Evolutionary conservation across 2,888 invertebrate species (phyloP), one percentile per base, ranked within the genome.

Genomic region (Dryomyza anilis): DNA sequence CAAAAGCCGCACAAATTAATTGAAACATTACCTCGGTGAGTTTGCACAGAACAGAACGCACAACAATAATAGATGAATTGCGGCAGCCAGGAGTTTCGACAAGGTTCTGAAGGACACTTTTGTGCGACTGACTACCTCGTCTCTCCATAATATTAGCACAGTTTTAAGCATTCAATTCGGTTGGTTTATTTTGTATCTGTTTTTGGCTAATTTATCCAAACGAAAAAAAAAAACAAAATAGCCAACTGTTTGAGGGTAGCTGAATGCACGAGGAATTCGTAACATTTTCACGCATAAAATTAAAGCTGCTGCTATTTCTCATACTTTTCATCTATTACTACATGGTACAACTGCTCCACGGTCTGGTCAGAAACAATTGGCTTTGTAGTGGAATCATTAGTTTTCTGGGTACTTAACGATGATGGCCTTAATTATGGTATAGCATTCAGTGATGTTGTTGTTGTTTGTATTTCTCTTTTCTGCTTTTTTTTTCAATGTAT

Each of bases 361-460:
- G 53, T 50, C 65, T 66, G 61, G 56, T 68, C 64, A 52, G 59
- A 68, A 71, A 74, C 77, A 78, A 78, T 78, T 77, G 78, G 74
- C 76, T 76, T 76, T 76, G 74, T 71, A 71, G 72, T 72, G 72
- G 74, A 72, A 77, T 80, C 81, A 80, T 81, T 81, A 81, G 80
- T 78, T 78, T 76, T 76, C 79, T 73, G 76, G 81, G 74, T 76
- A 78, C 80, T 80, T 79, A 81, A 80, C 78, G 78, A 76, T 80
- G 80, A 79, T 79, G 78, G 74, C 78, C 78, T 79, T 81, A 81
- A 81, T 81, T 80, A 80, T 79, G 71, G 67, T 46, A 63, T 66
- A 53, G 43, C 43, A 46, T 2, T 46, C 46, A 23, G 48, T 50
- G 39, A 25, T 45, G 29, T 48, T 30, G 4, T 50, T 46, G 25